Evolutionary conservation across 2,113 vertebrate genomes (phyloP).

Genomic region (Acanthisitta chloris): DNA sequence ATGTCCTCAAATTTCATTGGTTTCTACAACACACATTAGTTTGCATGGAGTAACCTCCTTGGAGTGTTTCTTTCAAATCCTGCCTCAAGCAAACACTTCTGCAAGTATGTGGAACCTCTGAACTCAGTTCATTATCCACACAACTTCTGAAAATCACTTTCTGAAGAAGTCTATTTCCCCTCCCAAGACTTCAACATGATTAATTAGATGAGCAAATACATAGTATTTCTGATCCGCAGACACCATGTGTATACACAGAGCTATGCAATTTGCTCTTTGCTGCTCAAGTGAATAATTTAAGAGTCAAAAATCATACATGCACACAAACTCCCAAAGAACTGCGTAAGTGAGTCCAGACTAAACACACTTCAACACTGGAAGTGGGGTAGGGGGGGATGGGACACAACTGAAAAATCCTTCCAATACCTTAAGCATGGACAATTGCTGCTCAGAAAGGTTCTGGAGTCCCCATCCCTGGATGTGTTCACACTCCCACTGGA

Average conservation of each 20-base stretch:
- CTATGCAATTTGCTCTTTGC: not conserved
- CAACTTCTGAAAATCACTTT: not conserved
- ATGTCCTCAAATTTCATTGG: not conserved
- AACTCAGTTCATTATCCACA: not conserved
- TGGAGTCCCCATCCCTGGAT: not conserved
- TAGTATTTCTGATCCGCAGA: not conserved
- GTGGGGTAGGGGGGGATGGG: not conserved
- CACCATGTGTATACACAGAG: not conserved
- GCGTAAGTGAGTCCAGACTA: not conserved
- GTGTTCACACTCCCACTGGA: not conserved
- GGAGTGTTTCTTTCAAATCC: not conserved
- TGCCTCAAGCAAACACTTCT: not conserved
- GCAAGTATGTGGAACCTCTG: not conserved
- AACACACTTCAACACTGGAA: not conserved
- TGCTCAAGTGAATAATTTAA: accelerated
- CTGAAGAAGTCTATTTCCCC: not conserved
- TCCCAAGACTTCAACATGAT: not conserved
- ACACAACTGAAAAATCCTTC: not conserved
- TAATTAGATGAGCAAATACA: not conserved
- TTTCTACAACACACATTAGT: not conserved
- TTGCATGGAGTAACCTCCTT: not conserved
- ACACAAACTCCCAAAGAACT: not conserved
- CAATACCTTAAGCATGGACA: not conserved
- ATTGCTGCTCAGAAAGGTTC: not conserved
- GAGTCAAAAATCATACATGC: not conserved